Conservation (phyloP, 2,888 invertebrate species). For the Melanchra persicariae region DNA sequence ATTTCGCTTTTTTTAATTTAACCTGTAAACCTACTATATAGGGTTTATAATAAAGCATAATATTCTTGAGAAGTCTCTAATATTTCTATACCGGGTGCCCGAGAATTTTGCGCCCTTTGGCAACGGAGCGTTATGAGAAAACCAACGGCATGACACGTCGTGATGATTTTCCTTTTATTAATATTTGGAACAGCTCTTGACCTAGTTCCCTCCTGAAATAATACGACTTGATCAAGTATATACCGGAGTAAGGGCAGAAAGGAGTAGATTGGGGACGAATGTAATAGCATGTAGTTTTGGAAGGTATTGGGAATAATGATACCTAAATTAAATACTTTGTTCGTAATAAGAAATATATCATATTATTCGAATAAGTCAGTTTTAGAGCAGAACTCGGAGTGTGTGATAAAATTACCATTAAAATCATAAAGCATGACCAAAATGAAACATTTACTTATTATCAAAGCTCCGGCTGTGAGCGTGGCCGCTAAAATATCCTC, state of each 20-base stretch:
- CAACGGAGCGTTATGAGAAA: too few relatives aligned
- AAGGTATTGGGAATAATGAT: background rate
- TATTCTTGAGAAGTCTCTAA: background rate
- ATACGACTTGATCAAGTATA: background rate
- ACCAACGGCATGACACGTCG: too few relatives aligned
- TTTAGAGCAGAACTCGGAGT: background rate
- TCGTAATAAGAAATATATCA: background rate
- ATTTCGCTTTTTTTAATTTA: background rate
- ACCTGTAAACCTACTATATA: background rate
- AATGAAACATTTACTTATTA: background rate
- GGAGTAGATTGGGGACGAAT: background rate
- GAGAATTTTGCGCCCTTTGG: background rate
- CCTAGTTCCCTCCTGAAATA: background rate
- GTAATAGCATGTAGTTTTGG: background rate
- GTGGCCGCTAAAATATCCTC: background rate
- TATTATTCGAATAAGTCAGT: background rate
- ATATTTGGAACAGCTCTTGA: background rate
- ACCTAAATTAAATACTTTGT: background rate
- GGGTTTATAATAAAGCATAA: background rate
- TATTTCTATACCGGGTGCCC: background rate
- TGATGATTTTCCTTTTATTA: too few relatives aligned
- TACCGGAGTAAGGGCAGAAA: background rate
- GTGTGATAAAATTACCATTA: background rate
- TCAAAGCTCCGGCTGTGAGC: background rate
- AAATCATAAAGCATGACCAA: slow-evolving; percentile 4